Evolutionary conservation across 2,113 vertebrate species (phyloP), one percentile per base, ranked within the genome.

Genomic region (Thamnaconus septentrionalis): DNA sequence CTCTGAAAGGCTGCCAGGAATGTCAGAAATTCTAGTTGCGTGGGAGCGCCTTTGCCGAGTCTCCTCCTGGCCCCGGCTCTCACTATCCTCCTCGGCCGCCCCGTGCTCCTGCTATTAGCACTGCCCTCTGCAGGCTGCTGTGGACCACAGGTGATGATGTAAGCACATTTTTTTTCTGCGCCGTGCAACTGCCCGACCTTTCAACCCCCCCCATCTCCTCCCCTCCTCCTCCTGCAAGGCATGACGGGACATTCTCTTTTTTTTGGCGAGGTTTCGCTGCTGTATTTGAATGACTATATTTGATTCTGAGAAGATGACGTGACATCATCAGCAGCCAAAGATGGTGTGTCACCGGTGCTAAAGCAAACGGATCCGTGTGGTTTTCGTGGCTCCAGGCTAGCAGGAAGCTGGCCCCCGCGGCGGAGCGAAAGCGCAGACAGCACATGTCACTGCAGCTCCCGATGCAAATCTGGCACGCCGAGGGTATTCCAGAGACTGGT

Each of bases 41-140:
- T 91, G 88, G 88, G 86, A 90, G 85, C 61, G 80, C 66, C 79
- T 76, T 59, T 2, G 64, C 72, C 11, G 62, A 69, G 73, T 74
- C 69, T 62, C 18, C 77, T 82, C 68, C 77, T 80, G 79, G 72
- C 18, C 18, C 18, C 18, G 71, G 66, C 50, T 73, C 64, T 79
- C 58, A 53, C 64, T 72, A 57, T 75, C 79, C 79, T 81, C 73
- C 78, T 85, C 66, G 18, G 18, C 18, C 8, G 40, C 65, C 79
- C 76, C 57, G 65, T 42, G 62, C 79, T 86, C 75, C 81, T 78
- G 84, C 84, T 88, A 81, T 82, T 83, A 76, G 80, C 87, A 91
- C 85, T 91, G 92, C 90, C 92, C 90, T 92, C 91, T 92, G 87
- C 90, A 93, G 90, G 90, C 89, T 59, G 76, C 85, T 66, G 18